Base-by-base conservation (phyloP, 2,113 vertebrate genomes). In the Phaethon lepturus region DNA sequence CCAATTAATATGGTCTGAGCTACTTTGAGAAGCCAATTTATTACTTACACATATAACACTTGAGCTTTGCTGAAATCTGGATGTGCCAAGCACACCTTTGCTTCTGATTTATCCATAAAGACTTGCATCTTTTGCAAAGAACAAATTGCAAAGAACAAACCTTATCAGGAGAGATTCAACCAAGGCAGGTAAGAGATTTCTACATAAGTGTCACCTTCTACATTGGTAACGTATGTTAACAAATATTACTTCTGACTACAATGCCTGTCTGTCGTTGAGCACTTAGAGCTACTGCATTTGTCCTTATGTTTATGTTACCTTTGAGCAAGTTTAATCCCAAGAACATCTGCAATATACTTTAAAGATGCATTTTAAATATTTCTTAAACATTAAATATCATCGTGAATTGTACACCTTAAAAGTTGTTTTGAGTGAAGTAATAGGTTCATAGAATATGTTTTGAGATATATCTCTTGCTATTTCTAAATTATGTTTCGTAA, bases 111-210 rank as follows among this genome's bases (percentile, higher is more conserved):
- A 79, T 81, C 52, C 82, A 25, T 82, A 97, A 93, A 97, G 97
- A 89, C 75, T 97, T 93, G 97, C 97, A 75, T 97, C 96, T 96
- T 94, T 90, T 38, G 38, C 38, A 38, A 38, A 38, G 38, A 38
- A 38, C 38, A 38, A 38, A 38, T 38, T 38, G 8, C 82, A 83
- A 76, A 96, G 96, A 94, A 92, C 94, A 97, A 94, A 63, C 95
- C 93, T 91, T 97, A 67, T 94, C 98, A 96, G 96, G 94, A 94
- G 91, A 94, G 92, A 93, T 87, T 96, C 96, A 95, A 93, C 97
- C 87, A 95, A 97, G 81, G 63, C 97, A 98, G 98, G 98, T 98
- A 98, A 98, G 98, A 98, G 97, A 97, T 98, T 97, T 97, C 92
- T 97, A 80, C 77, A 0, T 97, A 87, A 92, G 87, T 96, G 90